A percentile compares a stretch with the other conserved stretches of the same genome.
These are phyloP conservation scores for Bos javanicus DNA, from an alignment of 2,113 vertebrate genomes.

Conservation along the genomic window DNA sequence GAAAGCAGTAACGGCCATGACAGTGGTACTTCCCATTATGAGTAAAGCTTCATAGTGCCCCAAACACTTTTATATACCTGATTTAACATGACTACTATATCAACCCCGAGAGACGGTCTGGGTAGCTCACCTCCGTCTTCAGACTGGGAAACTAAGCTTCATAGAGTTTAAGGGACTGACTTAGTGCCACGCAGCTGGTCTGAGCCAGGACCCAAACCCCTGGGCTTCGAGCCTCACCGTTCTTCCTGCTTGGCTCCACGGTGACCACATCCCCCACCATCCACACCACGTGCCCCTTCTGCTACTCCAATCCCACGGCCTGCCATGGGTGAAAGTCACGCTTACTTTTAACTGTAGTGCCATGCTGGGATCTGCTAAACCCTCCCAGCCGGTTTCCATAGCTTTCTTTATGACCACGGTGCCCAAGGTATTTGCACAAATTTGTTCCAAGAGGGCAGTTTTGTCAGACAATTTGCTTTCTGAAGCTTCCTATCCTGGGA, in stretches of 20 bases:
- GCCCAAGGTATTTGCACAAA: slow-evolving; percentile 5
- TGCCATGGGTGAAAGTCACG: not conserved
- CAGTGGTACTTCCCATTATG: not conserved
- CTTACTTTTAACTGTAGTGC: not conserved
- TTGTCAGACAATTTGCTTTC: slow-evolving; percentile 18
- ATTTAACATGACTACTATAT: not conserved
- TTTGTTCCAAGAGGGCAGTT: slow-evolving; percentile 33
- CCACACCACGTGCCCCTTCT: not conserved
- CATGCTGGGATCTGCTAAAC: not conserved
- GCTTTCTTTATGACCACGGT: not conserved
- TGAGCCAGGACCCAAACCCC: not conserved
- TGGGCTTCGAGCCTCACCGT: not conserved
- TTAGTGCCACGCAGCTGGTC: not conserved
- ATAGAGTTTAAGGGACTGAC: not conserved
- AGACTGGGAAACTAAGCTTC: not conserved
- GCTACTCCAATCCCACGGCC: not conserved
- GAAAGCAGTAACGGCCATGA: not conserved
- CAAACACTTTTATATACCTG: not conserved
- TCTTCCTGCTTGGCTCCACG: accelerated
- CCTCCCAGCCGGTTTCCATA: not conserved
- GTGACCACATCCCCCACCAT: accelerated
- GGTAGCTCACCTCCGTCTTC: not conserved
- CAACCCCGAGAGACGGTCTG: not conserved
- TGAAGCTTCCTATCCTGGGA: not conserved
- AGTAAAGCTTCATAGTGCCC: not conserved